Percentiles rank a stretch among this genome's conserved stretches.
Evolutionary conservation across 2,888 invertebrate species (phyloP).

Genomic region (Mythimna loreyi): DNA sequence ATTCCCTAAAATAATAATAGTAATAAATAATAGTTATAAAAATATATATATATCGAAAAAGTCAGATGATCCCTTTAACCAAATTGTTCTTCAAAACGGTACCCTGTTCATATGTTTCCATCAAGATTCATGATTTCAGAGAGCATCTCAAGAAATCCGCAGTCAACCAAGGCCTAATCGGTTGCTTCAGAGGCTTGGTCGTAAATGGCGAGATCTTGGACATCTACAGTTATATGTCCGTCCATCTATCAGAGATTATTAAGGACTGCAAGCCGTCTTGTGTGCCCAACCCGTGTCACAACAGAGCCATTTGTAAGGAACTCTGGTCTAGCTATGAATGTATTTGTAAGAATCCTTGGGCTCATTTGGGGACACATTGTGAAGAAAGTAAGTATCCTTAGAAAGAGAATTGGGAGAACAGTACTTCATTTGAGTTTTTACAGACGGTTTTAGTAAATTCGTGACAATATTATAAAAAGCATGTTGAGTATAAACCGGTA

Average conservation of each 20-base stretch:
- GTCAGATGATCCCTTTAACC: neutral
- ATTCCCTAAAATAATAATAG: neutral
- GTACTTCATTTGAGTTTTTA: neutral
- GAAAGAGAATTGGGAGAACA: neutral
- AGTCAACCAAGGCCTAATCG: conserved; percentile 97
- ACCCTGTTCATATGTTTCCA: neutral
- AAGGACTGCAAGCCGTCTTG: conserved; percentile 98
- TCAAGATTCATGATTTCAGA: conserved; percentile 82
- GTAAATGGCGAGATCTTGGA: conserved; percentile 98
- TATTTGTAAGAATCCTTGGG: conserved; percentile 97
- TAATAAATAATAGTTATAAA: too few species aligned
- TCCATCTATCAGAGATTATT: conserved; percentile 97
- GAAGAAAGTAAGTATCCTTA: conserved; percentile 94
- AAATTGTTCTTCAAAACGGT: neutral
- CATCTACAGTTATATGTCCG: conserved; percentile 98
- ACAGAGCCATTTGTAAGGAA: conserved; percentile 97
- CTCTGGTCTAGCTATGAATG: conserved; percentile 98
- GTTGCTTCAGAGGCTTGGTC: conserved; percentile 97
- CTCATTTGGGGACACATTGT: conserved; percentile 97
- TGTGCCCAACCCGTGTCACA: conserved; percentile 98
- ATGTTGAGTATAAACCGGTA: neutral
- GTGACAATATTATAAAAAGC: neutral
- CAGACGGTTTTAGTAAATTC: neutral
- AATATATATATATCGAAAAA: too few species aligned
- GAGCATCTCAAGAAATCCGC: conserved; percentile 95